Percentiles rank a stretch among this genome's conserved stretches.
Conservation (phyloP, 2,797 vertebrate species). For the Micrastur ruficollis region DNA sequence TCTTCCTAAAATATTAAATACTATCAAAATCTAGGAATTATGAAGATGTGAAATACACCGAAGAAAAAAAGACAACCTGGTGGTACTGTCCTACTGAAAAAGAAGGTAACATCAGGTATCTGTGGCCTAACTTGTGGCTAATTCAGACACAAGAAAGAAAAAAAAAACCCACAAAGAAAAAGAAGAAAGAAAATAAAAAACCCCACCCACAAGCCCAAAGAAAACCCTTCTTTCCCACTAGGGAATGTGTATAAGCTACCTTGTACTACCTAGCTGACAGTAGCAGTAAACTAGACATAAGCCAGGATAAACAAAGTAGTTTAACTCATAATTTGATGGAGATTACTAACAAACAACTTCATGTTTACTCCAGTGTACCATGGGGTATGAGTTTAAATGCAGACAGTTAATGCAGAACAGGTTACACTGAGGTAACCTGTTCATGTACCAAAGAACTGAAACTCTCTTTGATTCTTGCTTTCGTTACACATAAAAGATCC, state of each 20-base stretch:
- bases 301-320: not conserved
- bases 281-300: not conserved
- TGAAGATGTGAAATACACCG: not conserved
- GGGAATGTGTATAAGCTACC: not conserved
- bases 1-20: not conserved
- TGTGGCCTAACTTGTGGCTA: not conserved
- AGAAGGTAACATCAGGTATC: not conserved
- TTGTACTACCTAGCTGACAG: not conserved
- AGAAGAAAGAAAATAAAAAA: not conserved
- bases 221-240: not conserved
- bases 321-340: not conserved
- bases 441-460: not conserved
- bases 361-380: not conserved
- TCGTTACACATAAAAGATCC: not conserved
- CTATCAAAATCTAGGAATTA: not conserved
- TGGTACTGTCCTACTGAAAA: not conserved
- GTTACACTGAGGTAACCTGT: not conserved
- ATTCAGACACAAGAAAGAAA: not conserved
- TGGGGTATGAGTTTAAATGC: not conserved
- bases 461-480: not conserved
- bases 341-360: not conserved
- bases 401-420: not conserved
- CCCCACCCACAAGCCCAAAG: not conserved
- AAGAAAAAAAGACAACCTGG: not conserved
- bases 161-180: accelerated